Evolutionary conservation across 2,888 invertebrate genomes (phyloP).

Genomic region (Poecilobothrus nobilitatus): DNA sequence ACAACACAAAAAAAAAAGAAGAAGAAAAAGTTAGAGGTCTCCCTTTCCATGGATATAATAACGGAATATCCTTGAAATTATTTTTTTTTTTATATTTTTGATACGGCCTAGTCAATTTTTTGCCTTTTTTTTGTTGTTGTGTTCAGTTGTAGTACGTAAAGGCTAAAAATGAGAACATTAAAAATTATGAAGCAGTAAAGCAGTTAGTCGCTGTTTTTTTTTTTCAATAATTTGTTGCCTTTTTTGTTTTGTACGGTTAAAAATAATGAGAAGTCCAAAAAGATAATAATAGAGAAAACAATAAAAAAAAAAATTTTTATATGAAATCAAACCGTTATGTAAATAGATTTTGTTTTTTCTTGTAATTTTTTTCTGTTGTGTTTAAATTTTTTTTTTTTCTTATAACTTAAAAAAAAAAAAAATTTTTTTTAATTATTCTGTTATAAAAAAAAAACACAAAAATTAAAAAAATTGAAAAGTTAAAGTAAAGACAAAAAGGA

Average conservation of each 20-base stretch:
- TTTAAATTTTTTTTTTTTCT: no score
- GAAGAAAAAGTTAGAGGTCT: not conserved
- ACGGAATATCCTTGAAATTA: not conserved
- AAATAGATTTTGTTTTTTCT: not conserved
- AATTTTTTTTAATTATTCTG: no score
- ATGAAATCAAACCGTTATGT: constrained; percentile 1
- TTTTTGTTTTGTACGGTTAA: not conserved
- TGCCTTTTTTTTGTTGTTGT: not conserved
- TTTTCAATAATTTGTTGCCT: no score
- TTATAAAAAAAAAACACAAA: no score
- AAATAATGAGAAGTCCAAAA: not conserved
- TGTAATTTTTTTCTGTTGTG: no score
- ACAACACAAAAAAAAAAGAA: no score
- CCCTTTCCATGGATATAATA: not conserved
- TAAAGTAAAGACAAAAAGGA: no score
- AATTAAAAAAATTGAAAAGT: no score
- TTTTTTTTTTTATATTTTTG: not conserved
- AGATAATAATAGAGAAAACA: not conserved
- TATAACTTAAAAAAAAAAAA: no score
- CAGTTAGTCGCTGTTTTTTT: not conserved
- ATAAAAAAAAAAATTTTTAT: not conserved
- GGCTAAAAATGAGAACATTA: not conserved
- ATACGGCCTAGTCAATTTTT: not conserved
- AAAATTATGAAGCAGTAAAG: not conserved
- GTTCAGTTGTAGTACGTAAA: not conserved